A percentile compares a stretch with the other conserved stretches of the same genome.
phyloP scores from a whole-genome alignment of 2,888 invertebrate genomes.

The Invenusta paracnida region DNA sequence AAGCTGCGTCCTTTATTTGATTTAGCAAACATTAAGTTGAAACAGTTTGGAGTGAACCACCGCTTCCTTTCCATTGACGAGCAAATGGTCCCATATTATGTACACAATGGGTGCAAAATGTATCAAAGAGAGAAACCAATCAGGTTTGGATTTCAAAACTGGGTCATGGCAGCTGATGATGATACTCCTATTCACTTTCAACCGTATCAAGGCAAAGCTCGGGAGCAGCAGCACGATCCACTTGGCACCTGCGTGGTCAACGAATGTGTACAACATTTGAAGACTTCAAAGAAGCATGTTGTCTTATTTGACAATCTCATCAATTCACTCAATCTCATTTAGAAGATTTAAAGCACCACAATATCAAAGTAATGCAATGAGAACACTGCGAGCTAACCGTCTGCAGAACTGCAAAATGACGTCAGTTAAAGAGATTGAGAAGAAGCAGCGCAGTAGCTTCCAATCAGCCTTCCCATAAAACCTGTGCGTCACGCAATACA shows the following conservation, averaged over 20 bases:
- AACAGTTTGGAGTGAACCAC: background rate
- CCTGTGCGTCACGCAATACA: conserved; percentile 20
- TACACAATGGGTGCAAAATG: background rate
- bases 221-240: background rate
- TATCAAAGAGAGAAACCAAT: background rate
- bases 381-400: background rate
- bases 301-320: background rate
- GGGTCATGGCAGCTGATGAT: background rate
- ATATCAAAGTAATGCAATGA: background rate
- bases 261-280: background rate
- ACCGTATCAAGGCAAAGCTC: background rate
- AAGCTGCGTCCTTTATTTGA: background rate
- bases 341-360: background rate
- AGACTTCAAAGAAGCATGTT: background rate
- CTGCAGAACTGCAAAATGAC: background rate
- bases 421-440: background rate
- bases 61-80: background rate
- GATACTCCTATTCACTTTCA: background rate
- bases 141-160: conserved; percentile 4
- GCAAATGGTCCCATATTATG: conserved; percentile 4
- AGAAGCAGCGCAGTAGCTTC: background rate
- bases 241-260: background rate
- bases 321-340: background rate
- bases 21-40: background rate
- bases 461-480: background rate